Base-by-base conservation (phyloP, 2,888 invertebrate genomes). In the Nowickia ferox region DNA sequence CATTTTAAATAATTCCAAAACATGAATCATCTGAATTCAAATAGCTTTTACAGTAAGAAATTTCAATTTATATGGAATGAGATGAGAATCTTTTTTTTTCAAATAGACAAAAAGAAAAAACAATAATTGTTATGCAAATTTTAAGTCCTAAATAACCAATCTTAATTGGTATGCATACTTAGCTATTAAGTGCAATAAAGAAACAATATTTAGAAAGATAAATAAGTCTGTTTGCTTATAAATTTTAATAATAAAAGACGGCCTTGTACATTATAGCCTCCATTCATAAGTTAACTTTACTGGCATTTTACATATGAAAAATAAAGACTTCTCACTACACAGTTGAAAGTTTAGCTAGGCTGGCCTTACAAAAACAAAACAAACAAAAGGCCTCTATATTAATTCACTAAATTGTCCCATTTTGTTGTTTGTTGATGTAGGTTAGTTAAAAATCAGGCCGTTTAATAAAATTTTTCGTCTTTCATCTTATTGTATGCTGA, bases 381-480 rank as follows among this genome's bases (percentile, higher is more conserved):
- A 13, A 46, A 5, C 46, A 42, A 69, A 46, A 63, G 53, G 22
- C 57, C 63, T 30, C 30, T 44, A 63, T 65, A 78, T 44, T 59
- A 79, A 44, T 76, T 83, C 78, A 83, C 72, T 79, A 75, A 75
- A 44, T 82, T 76, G 72, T 57, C 72, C 76, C 61, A 76, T 80
- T 76, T 83, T 71, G 53, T 76, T 68, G 51, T 74, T 89, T 91
- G 90, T 92, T 91, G 92, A 90, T 92, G 91, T 91, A 91, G 91
- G 91, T 91, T 92, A 91, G 91, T 91, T 91, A 46, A 75, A 86
- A 86, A 83, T 86, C 83, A 86, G 86, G 79, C 83, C 86, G 83
- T 83, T 79, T 59, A 63, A 78, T 75, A 55, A 30, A 44, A 17
- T 40, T 40, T 46, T 30, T 51, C 9, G 44, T 63, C 40, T 59